Percentiles rank a stretch among this genome's conserved stretches.
Evolutionary conservation across 2,888 invertebrate species (phyloP).

Genomic region (Andricus quercusramuli): DNA sequence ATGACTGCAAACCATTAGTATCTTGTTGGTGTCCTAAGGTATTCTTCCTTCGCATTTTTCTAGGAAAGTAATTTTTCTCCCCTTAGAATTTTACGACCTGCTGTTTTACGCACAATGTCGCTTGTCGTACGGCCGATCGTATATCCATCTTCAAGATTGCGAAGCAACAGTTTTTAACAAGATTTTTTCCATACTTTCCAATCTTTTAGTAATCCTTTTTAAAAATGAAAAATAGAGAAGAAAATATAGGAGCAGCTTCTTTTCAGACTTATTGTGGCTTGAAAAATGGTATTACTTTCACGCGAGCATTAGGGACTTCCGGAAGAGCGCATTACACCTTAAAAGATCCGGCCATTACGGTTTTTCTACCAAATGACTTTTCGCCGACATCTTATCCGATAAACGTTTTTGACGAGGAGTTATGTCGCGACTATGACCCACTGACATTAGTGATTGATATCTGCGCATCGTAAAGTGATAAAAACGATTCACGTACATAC

Average conservation of each 20-base stretch:
- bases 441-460: slow-evolving; percentile 37
- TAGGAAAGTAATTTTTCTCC: slow-evolving; percentile 55
- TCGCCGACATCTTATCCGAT: slow-evolving; percentile 43
- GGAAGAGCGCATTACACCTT: not conserved
- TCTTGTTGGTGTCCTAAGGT: slow-evolving; percentile 49
- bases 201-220: slow-evolving; percentile 3
- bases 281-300: slow-evolving; percentile 1
- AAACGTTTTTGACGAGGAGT: slow-evolving; percentile 51
- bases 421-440: slow-evolving; percentile 49
- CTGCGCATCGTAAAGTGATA: slow-evolving; percentile 38
- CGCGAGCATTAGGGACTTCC: not conserved
- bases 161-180: slow-evolving; percentile 17
- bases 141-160: slow-evolving; percentile 28
- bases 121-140: slow-evolving; percentile 18
- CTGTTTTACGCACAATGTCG: slow-evolving; percentile 27
- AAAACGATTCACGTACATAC: slow-evolving; percentile 24
- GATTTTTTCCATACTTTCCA: not conserved
- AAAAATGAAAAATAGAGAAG: not conserved
- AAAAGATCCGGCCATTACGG: slow-evolving; percentile 14
- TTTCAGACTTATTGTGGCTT: not conserved
- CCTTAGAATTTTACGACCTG: slow-evolving; percentile 32
- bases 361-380: slow-evolving; percentile 21
- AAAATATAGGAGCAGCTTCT: not conserved
- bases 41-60: slow-evolving; percentile 57
- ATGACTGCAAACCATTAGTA: slow-evolving; percentile 57